Conservation (phyloP, 2,113 vertebrate genomes). For the Promerops cafer region DNA sequence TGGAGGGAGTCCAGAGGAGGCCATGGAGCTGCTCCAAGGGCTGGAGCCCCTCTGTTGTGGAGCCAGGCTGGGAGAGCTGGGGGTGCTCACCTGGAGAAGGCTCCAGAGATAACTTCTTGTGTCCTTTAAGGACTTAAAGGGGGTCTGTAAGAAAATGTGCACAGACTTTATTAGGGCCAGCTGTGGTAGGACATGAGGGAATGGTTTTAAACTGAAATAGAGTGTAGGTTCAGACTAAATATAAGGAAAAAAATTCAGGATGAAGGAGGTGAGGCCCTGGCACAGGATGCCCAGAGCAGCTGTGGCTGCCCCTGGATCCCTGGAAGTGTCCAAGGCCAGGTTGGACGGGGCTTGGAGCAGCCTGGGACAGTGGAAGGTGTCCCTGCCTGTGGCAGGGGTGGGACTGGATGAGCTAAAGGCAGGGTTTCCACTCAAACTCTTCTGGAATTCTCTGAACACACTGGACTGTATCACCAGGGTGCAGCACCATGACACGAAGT, state of each 20-base stretch:
- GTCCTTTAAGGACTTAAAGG: neutral
- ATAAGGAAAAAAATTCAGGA: neutral
- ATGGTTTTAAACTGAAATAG: neutral
- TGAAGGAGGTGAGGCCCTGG: fast-evolving
- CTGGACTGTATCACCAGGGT: neutral
- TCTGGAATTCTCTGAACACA: neutral
- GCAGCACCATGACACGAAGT: neutral
- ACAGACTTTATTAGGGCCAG: neutral
- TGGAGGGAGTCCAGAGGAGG: neutral
- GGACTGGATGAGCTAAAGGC: fast-evolving
- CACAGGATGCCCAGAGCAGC: neutral
- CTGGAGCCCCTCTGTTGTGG: neutral
- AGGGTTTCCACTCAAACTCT: neutral
- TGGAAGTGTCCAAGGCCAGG: fast-evolving
- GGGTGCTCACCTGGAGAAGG: neutral
- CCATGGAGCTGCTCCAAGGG: fast-evolving
- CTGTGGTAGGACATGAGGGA: fast-evolving
- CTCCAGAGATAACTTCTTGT: neutral
- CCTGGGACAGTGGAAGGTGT: fast-evolving
- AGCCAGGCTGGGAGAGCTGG: neutral
- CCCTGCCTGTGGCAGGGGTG: neutral
- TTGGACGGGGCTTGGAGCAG: fast-evolving
- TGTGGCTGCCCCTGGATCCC: neutral
- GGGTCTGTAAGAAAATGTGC: neutral
- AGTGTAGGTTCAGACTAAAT: neutral